Conservation (phyloP, 2,888 invertebrate genomes). For the Heliconius charithonia region DNA sequence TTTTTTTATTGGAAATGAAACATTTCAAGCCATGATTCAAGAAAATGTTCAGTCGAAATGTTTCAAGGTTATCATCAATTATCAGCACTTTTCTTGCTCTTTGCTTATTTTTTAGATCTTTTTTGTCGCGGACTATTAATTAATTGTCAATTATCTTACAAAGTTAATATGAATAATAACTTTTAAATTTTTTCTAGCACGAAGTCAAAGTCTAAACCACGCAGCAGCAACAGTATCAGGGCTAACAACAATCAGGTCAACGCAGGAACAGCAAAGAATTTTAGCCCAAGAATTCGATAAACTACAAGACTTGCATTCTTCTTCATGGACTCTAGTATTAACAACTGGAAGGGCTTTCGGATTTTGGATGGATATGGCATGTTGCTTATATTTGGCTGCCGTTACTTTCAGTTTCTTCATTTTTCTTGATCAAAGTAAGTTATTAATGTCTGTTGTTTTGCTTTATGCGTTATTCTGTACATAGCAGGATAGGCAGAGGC, state of each 20-base stretch:
- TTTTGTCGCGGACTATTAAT: too few species aligned
- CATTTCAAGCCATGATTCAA: too few species aligned
- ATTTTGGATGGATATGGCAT: constrained; percentile 84
- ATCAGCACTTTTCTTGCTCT: too few species aligned
- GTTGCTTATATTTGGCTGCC: constrained; percentile 79
- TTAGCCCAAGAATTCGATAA: constrained; percentile 88
- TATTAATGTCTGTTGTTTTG: not conserved
- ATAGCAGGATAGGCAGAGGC: too few species aligned
- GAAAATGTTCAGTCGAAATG: too few species aligned
- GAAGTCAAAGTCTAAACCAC: constrained; percentile 94
- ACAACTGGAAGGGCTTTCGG: constrained; percentile 78
- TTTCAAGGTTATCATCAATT: too few species aligned
- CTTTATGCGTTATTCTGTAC: not conserved
- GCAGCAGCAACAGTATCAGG: constrained; percentile 92
- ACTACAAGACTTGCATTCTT: constrained; percentile 85
- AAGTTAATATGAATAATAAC: too few species aligned
- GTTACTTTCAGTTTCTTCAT: constrained; percentile 89
- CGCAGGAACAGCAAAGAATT: constrained; percentile 86
- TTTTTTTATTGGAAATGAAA: too few species aligned
- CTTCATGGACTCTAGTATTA: constrained; percentile 82
- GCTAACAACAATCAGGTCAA: constrained; percentile 91
- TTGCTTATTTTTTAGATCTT: too few species aligned
- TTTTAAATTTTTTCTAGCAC: constrained; percentile 78
- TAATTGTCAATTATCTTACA: too few species aligned
- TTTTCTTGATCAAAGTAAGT: constrained; percentile 67